Conservation (phyloP, 2,113 vertebrate species). For the Marcusenius ussheri region DNA sequence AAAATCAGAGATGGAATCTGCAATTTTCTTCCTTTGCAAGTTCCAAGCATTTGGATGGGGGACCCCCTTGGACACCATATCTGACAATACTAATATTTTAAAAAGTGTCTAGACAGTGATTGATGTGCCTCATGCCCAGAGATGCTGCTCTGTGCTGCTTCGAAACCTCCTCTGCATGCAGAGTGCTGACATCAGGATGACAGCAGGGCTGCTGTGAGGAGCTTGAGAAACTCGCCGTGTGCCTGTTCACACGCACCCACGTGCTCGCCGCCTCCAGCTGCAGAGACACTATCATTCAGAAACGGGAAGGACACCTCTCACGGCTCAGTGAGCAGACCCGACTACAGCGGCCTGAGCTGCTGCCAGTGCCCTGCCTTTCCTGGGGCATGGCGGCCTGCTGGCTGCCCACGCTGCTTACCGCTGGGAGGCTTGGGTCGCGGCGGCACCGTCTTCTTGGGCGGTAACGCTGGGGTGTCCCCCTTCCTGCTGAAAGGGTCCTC, state of each 20-base stretch:
- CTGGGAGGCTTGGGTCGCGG: constrained; percentile 89
- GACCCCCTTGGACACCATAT: background rate
- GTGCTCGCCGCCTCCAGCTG: background rate
- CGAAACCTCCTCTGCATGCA: background rate
- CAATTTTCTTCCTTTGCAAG: background rate
- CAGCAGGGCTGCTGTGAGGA: background rate
- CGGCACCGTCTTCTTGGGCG: constrained; percentile 87
- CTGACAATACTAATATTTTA: background rate
- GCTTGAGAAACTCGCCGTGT: background rate
- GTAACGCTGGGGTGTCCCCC: constrained; percentile 83
- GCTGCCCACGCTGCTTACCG: constrained; percentile 65
- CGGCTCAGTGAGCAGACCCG: background rate
- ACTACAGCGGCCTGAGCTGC: no score
- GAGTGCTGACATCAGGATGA: background rate
- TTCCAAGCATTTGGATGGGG: background rate
- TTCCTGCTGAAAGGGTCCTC: constrained; percentile 90
- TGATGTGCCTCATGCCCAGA: background rate
- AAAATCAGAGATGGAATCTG: background rate
- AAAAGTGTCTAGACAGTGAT: background rate
- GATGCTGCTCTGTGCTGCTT: background rate
- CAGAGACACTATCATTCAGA: background rate
- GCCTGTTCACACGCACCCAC: constrained; percentile 8
- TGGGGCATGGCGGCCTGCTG: background rate
- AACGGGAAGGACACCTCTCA: background rate
- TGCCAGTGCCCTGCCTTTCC: background rate